These are phyloP conservation scores for Pachyramphus minor DNA, from an alignment of 2,113 vertebrate species.

Conservation along the genomic window DNA sequence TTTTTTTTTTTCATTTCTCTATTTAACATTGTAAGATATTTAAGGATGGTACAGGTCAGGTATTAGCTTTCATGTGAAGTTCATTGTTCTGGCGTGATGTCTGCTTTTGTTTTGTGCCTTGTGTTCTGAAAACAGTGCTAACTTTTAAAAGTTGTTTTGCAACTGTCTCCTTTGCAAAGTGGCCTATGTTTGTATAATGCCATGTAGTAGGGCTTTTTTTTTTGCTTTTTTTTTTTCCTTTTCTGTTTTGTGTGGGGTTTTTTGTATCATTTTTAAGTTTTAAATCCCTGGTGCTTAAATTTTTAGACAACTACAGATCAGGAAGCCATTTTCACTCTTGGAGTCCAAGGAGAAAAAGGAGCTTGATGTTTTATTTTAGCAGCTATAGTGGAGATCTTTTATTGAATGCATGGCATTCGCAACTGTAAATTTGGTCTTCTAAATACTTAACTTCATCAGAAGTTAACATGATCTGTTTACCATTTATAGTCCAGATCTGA, in stretches of 20 bases:
- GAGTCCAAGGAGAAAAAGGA: constrained; percentile 62
- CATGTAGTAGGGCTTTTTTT: constrained; percentile 43
- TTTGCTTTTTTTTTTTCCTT: not conserved
- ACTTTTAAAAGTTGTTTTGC: constrained; percentile 71
- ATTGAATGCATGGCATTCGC: constrained; percentile 64
- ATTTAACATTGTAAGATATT: constrained; percentile 81
- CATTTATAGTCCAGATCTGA: constrained; percentile 61
- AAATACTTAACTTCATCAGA: constrained; percentile 66
- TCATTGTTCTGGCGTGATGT: constrained; percentile 77
- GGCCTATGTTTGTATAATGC: constrained; percentile 65
- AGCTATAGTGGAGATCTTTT: constrained; percentile 57
- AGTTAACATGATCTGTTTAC: constrained; percentile 61
- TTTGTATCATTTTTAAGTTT: not conserved
- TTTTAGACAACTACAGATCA: constrained; percentile 58
- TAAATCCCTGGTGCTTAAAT: constrained; percentile 69
- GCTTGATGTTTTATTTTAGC: constrained; percentile 49
- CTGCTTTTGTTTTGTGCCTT: constrained; percentile 87
- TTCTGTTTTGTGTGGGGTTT: not conserved
- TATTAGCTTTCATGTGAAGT: constrained; percentile 76
- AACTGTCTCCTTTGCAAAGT: constrained; percentile 73
- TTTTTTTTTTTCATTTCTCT: constrained; percentile 75
- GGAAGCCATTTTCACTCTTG: constrained; percentile 75
- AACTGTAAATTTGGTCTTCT: constrained; percentile 67
- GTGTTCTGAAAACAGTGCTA: constrained; percentile 82
- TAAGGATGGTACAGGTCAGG: constrained; percentile 82